Conservation (phyloP, 2,888 invertebrate genomes). For the Eupithecia exiguata region DNA sequence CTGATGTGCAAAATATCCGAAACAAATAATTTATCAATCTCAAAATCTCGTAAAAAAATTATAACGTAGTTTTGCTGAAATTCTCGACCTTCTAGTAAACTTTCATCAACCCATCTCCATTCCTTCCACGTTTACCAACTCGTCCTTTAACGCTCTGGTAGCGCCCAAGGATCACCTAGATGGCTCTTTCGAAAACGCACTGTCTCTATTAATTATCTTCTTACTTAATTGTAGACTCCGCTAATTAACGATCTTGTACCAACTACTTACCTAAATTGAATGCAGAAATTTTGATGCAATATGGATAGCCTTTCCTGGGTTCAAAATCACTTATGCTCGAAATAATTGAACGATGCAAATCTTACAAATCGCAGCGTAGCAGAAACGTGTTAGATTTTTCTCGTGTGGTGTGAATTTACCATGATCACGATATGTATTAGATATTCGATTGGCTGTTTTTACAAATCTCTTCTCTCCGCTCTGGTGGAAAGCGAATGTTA, state of each 20-base stretch:
- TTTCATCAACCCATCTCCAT: constrained; percentile 44
- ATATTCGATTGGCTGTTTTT: not conserved
- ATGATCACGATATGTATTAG: no score
- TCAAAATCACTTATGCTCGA: not conserved
- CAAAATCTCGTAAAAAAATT: not conserved
- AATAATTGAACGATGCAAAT: not conserved
- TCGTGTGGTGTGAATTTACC: not conserved
- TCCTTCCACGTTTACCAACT: constrained; percentile 51
- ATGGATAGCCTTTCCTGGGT: not conserved
- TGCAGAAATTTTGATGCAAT: constrained; percentile 26
- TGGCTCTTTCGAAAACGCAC: constrained; percentile 58
- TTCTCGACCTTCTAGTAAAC: constrained; percentile 22
- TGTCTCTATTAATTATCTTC: constrained; percentile 40
- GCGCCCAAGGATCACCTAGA: constrained; percentile 66
- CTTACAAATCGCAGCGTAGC: not conserved
- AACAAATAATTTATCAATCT: not conserved
- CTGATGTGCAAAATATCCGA: not conserved
- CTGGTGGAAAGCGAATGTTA: not conserved
- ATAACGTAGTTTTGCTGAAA: not conserved
- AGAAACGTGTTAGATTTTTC: not conserved
- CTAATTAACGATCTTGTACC: constrained; percentile 33
- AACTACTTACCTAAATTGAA: constrained; percentile 26
- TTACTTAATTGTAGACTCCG: constrained; percentile 29
- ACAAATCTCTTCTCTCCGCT: not conserved
- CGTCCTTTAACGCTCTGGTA: constrained; percentile 75